These are phyloP conservation scores for Taenaris catops DNA, from an alignment of 2,888 invertebrate genomes.

Conservation along the genomic window DNA sequence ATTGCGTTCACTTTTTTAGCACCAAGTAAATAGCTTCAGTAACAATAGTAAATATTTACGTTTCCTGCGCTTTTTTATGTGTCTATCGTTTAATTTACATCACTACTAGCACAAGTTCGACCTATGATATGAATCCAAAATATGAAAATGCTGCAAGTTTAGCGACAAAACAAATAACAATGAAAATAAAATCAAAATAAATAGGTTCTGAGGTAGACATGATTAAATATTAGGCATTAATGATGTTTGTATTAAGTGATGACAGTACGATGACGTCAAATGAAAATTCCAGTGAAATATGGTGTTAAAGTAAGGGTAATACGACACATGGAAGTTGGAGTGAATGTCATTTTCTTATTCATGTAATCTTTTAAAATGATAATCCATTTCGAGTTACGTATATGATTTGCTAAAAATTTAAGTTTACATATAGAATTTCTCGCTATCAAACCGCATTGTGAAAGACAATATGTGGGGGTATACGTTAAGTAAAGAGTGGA, in stretches of 20 bases:
- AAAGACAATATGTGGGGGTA: constrained; percentile 40
- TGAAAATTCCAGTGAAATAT: constrained; percentile 63
- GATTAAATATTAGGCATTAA: background rate
- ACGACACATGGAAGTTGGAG: constrained; percentile 67
- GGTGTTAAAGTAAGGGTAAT: constrained; percentile 60
- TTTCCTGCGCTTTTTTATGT: no score
- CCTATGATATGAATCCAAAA: no score
- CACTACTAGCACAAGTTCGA: no score
- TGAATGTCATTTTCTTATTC: constrained; percentile 67
- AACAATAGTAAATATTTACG: no score
- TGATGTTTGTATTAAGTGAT: background rate
- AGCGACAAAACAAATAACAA: background rate
- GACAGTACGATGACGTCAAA: constrained; percentile 31
- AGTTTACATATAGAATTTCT: constrained; percentile 39
- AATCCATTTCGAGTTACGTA: constrained; percentile 54
- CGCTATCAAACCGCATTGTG: constrained; percentile 38
- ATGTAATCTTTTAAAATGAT: constrained; percentile 60
- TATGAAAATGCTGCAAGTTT: no score
- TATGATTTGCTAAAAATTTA: constrained; percentile 35
- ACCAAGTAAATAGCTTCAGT: no score
- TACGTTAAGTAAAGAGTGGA: constrained; percentile 48
- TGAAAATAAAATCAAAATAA: constrained; percentile 4
- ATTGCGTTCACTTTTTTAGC: no score
- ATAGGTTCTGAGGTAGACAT: constrained; percentile 6
- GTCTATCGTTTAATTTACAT: no score